Base-by-base conservation (phyloP, 2,888 invertebrate genomes). In the Ichneumoninae sp. region DNA sequence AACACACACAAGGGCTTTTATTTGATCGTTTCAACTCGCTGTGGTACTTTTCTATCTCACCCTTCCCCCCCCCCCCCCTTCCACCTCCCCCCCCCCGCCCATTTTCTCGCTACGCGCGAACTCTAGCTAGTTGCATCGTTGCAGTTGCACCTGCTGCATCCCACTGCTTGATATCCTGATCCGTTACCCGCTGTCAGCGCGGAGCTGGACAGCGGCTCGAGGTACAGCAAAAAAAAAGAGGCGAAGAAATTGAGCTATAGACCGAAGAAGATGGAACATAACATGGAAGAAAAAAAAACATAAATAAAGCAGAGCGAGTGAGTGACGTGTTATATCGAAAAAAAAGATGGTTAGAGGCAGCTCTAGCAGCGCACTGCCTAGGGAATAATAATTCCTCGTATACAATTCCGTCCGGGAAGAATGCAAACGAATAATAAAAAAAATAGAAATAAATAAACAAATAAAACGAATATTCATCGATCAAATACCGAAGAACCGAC, bases 1-100 rank as follows among this genome's bases (percentile, higher is more conserved):
- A 30, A 63, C 16, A 63, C 30, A 63, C 63, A 33, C 91, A 90
- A 88, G 90, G 88, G 89, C 91, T 91, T 92, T 91, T 92, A 92
- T 92, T 92, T 91, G 91, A 91, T 91, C 91, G 91, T 84, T 57
- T 88, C 73, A n/a, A 70, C 73, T 66, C 78, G 66, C 76, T 60
- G 30, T 54, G 44, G 33, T 63, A 60, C 60, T 52, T 76, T 63
- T 47, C 33, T 81, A 50, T 57, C 75, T 65, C 71, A 16, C 79
- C 47, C 52, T 57, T 60, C 26, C 75, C 75, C 22, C 68, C 33
- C 26, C 75, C 75, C 22, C 68, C 33, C 19, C 22, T 0, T 10
- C 13, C 10, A 3, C 16, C 44, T 4, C n/a, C 33, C 40, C 19
- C 26, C n/a, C 0, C 13, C 47, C 19, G 1, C 47, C 16, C 16